Evolutionary conservation across 1,140 invertebrate genomes (phyloP).

Genomic region (Ooceraea biroi): DNA sequence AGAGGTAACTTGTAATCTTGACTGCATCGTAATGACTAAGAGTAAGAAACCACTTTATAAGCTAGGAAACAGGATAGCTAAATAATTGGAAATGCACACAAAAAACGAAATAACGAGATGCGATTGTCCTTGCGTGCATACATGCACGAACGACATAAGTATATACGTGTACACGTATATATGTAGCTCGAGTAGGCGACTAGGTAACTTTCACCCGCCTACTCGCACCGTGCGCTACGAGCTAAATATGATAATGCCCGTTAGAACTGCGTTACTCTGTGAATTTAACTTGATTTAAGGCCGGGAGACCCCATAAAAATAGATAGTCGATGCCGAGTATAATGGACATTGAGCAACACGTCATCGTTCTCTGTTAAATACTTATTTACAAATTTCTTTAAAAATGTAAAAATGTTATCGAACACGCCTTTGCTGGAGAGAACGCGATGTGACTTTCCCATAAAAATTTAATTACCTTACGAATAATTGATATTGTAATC

Average conservation of each 20-base stretch:
- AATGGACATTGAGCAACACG: neutral
- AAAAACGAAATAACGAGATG: slow-evolving; percentile 43
- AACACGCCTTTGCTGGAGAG: neutral
- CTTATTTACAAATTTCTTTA: neutral
- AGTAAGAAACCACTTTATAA: slow-evolving; percentile 13
- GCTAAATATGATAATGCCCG: slow-evolving; percentile 51
- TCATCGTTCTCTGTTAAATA: neutral
- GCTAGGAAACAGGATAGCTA: neutral
- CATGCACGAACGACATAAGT: too few relatives aligned
- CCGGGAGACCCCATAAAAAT: slow-evolving; percentile 15
- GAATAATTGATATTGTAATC: neutral
- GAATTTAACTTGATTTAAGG: slow-evolving; percentile 36
- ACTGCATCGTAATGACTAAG: neutral
- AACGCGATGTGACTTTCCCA: neutral
- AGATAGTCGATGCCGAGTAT: too few relatives aligned
- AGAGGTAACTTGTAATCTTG: neutral
- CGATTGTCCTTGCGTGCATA: neutral
- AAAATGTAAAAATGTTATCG: too few relatives aligned
- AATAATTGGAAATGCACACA: slow-evolving; percentile 18
- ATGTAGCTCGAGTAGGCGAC: slow-evolving; percentile 56
- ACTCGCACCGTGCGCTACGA: slow-evolving; percentile 66
- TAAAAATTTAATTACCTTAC: neutral
- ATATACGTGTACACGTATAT: neutral
- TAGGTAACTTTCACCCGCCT: slow-evolving; percentile 81
- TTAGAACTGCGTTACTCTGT: slow-evolving; percentile 33